Base-by-base conservation (phyloP, 2,888 invertebrate species). In the Norana najaformis region DNA sequence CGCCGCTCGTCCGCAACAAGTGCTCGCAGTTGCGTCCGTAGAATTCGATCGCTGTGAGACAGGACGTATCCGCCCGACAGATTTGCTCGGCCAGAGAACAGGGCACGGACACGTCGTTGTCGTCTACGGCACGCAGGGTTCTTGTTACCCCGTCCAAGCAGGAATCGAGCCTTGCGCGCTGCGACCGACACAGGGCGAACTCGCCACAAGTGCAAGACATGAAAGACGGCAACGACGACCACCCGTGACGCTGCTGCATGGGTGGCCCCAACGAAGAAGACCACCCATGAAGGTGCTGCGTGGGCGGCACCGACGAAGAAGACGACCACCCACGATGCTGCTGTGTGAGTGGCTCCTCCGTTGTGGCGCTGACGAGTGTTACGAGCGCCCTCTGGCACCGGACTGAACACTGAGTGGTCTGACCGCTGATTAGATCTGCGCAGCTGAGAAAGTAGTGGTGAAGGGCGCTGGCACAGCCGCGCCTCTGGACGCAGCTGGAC, bases 401-500 rank as follows among this genome's bases (percentile, higher is more conserved):
- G n/a, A 69, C 69, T 6, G 69, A 69, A n/a, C 69, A 69, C 69
- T 69, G 69, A n/a, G 69, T 69, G 8, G 30, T 69, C n/a, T 69
- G 69, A 30, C 69, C 69, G 69, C n/a, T 69, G 69, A 69, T 69
- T 8, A 69, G 69, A n/a, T 69, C 30, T 30, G 69, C 30, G 69
- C 69, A 69, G 69, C 69, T 69, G 69, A 69, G 30, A n/a, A 69
- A n/a, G 69, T 69, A 69, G 69, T 69, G 69, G 69, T 69, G 69
- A 69, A 69, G 69, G 8, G 69, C 69, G 69, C 30, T 69, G 69
- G 69, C 69, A 69, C 69, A 69, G 69, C 69, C 69, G n/a, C 69
- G 69, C 69, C 69, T 69, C 69, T 69, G 69, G 30, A 69, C 69
- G 69, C 69, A 69, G 69, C 11, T 69, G 69, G 69, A 0, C 69